phyloP scores from a whole-genome alignment of 2,797 vertebrate genomes.

The Cuculus canorus region DNA sequence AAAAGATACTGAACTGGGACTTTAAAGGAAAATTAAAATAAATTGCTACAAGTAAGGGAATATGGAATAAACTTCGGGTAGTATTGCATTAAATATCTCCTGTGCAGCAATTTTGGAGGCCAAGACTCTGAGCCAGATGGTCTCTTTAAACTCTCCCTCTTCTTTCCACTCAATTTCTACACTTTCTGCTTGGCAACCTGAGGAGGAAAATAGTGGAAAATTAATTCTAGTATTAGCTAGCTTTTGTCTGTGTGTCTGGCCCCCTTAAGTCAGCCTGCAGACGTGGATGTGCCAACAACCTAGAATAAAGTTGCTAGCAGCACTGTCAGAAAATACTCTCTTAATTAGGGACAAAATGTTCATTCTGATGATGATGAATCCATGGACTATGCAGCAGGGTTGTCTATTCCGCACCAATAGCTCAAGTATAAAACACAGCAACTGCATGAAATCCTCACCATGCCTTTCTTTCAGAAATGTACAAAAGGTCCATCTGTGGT shows the following conservation, averaged over 20 bases:
- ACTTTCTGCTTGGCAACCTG: background rate
- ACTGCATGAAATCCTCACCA: background rate
- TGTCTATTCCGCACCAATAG: background rate
- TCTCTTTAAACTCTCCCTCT: background rate
- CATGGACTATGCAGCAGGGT: background rate
- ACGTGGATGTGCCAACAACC: background rate
- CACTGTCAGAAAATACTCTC: constrained; percentile 23
- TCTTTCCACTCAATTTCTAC: constrained; percentile 25
- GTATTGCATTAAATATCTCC: background rate
- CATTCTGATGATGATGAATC: constrained; percentile 38
- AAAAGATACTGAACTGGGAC: background rate
- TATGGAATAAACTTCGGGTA: background rate
- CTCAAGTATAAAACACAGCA: background rate
- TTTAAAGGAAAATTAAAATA: background rate
- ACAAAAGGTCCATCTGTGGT: background rate
- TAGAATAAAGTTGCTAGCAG: constrained; percentile 28
- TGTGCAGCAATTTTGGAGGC: background rate
- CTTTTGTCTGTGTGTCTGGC: constrained; percentile 37
- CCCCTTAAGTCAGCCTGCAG: constrained; percentile 37
- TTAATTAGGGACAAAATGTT: background rate
- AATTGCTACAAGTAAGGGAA: background rate
- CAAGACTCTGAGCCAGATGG: constrained; percentile 37
- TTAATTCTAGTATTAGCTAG: constrained; percentile 41
- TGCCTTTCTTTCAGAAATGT: background rate
- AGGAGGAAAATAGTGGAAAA: constrained; percentile 40